phyloP scores from a whole-genome alignment of 2,113 vertebrate genomes.

The Mustelus asterias region DNA sequence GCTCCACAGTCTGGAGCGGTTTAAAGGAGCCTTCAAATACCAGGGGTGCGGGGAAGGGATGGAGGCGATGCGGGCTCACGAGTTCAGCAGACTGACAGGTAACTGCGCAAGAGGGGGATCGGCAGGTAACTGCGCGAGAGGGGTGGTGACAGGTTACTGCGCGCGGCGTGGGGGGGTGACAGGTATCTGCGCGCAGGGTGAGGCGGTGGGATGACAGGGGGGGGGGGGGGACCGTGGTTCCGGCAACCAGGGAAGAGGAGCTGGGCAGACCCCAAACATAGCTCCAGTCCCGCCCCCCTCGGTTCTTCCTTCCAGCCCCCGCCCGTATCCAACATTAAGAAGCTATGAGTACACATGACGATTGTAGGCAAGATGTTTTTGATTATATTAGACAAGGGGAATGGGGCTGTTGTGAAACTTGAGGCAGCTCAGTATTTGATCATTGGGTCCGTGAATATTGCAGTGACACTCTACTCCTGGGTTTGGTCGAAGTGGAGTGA shows the following conservation, averaged over 20 bases:
- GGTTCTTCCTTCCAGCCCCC: too few relatives aligned
- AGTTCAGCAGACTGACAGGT: conserved; percentile 16
- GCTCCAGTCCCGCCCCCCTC: too few relatives aligned
- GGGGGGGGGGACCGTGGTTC: too few relatives aligned
- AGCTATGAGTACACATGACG: background rate
- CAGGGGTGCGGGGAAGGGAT: background rate
- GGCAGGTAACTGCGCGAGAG: too few relatives aligned
- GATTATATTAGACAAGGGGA: background rate
- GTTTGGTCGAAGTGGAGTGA: background rate
- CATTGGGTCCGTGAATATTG: background rate
- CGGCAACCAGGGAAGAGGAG: background rate
- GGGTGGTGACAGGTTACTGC: too few relatives aligned
- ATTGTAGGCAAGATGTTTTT: background rate
- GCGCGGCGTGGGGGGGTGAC: too few relatives aligned
- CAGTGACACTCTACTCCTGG: background rate
- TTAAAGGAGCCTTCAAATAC: background rate
- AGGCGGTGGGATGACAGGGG: too few relatives aligned
- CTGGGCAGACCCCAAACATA: too few relatives aligned
- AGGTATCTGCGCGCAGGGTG: too few relatives aligned
- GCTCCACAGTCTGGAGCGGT: too few relatives aligned
- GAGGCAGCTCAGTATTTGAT: background rate
- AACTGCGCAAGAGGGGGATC: too few relatives aligned
- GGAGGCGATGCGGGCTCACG: background rate
- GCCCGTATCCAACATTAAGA: background rate
- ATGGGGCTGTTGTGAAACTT: background rate